These are phyloP conservation scores for Rhagoletis zephyria DNA, from an alignment of 1,140 invertebrate species.

Conservation along the genomic window DNA sequence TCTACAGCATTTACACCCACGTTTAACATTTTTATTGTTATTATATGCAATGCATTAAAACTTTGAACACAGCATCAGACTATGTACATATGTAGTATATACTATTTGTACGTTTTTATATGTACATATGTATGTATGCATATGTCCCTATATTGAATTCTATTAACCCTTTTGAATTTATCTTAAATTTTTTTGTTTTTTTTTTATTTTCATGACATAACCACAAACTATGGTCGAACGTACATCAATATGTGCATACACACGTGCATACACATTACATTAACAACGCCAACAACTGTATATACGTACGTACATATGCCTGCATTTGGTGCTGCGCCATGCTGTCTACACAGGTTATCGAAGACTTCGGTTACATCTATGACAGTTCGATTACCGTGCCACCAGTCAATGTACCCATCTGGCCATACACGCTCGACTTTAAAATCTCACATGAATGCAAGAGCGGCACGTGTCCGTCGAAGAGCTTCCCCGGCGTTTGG, in stretches of 20 bases:
- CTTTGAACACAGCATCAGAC: background rate
- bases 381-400: constrained; percentile 92
- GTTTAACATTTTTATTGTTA: constrained; percentile 50
- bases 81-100: background rate
- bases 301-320: too few species aligned
- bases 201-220: constrained; percentile 33
- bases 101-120: background rate
- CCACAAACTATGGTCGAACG: constrained; percentile 40
- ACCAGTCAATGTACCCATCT: constrained; percentile 86
- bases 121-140: background rate
- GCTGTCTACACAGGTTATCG: constrained; percentile 79
- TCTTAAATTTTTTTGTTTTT: constrained; percentile 17
- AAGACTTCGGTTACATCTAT: constrained; percentile 93
- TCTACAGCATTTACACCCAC: constrained; percentile 27
- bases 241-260: background rate
- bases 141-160: background rate
- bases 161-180: background rate
- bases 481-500: constrained; percentile 93
- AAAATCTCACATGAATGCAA: constrained; percentile 93
- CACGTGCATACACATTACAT: background rate
- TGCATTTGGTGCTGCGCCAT: background rate
- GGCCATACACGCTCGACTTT: constrained; percentile 94
- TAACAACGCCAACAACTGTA: too few species aligned
- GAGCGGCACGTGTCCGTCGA: constrained; percentile 90
- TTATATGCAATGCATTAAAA: constrained; percentile 46